Conservation (phyloP, 1,140 invertebrate genomes). For the Maconellicoccus hirsutus region DNA sequence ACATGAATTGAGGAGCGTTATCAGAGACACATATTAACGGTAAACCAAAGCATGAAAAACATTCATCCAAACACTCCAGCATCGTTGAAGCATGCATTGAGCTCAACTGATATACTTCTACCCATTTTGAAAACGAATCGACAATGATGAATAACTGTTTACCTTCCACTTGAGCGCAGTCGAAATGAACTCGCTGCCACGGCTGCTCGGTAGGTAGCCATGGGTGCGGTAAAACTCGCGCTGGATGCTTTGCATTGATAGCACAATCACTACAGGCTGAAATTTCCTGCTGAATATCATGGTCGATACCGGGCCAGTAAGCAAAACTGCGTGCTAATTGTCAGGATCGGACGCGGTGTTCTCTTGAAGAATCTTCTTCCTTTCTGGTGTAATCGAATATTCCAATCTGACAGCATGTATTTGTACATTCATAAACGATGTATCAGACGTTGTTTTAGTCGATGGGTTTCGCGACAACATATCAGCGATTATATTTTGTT, state of each 20-base stretch:
- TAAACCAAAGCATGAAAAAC: constrained; percentile 31
- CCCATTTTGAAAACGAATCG: constrained; percentile 35
- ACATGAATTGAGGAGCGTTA: constrained; percentile 31
- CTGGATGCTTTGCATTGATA: background rate
- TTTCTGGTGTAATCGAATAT: no score
- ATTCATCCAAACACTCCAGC: constrained; percentile 27
- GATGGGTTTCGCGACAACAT: no score
- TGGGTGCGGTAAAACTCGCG: background rate
- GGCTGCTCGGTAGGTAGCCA: background rate
- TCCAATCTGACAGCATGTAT: no score
- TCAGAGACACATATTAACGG: constrained; percentile 30
- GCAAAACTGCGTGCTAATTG: background rate
- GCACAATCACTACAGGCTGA: background rate
- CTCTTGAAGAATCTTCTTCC: no score
- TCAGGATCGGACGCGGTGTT: no score
- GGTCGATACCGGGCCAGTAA: background rate
- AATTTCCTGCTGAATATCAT: background rate
- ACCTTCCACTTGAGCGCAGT: background rate
- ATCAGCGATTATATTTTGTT: no score
- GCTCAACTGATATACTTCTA: constrained; percentile 30
- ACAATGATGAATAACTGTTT: background rate
- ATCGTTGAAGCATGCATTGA: constrained; percentile 23
- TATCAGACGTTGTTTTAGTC: no score
- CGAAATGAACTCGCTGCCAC: background rate
- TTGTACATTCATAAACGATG: no score